Conservation (phyloP, 2,113 vertebrate species). For the Aix galericulata region DNA sequence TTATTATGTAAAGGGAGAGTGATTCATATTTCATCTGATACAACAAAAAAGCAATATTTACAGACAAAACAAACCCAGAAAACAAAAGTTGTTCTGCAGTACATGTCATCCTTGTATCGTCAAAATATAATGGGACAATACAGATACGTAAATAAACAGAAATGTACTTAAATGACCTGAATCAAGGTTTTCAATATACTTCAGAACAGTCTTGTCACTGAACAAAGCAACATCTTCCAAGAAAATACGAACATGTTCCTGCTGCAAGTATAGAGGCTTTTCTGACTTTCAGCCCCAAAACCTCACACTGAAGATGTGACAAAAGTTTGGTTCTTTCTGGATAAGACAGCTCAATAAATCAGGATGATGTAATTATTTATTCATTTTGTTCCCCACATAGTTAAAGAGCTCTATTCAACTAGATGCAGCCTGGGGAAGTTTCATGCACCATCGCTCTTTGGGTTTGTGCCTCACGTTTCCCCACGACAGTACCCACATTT, state of each 20-base stretch:
- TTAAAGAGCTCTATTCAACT: background rate
- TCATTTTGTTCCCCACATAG: background rate
- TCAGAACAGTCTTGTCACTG: background rate
- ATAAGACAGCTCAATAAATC: conserved; percentile 1
- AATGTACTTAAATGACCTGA: background rate
- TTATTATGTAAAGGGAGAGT: background rate
- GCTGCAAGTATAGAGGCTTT: background rate
- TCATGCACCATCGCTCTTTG: background rate
- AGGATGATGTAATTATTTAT: background rate
- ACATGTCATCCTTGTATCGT: background rate
- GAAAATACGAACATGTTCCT: background rate
- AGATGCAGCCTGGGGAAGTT: background rate
- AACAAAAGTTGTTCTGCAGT: background rate
- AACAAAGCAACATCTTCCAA: background rate
- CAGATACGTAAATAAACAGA: background rate
- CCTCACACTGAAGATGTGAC: background rate
- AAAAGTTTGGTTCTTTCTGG: background rate
- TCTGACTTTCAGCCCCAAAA: background rate
- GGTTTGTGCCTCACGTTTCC: background rate
- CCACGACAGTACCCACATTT: background rate
- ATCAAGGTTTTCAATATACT: background rate
- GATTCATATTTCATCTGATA: conserved; percentile 11
- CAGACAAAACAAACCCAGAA: background rate
- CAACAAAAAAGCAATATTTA: background rate
- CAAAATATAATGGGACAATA: background rate